These are phyloP conservation scores for Erynnis tages DNA, from an alignment of 2,888 invertebrate species.

Conservation along the genomic window DNA sequence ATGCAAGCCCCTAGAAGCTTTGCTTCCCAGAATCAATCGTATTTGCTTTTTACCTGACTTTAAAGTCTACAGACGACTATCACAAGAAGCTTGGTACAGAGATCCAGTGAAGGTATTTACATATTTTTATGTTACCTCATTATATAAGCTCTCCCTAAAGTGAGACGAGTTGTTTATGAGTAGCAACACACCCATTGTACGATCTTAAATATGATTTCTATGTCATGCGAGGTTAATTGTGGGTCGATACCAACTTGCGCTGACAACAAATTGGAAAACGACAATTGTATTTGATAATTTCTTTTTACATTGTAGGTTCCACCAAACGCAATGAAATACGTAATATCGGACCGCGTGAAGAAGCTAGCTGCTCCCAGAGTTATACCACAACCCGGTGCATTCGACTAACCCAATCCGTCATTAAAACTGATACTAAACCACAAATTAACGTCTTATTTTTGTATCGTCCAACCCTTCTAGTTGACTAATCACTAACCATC, in stretches of 20 bases:
- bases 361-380: slow-evolving; percentile 63
- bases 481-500: too few species aligned
- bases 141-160: too few species aligned
- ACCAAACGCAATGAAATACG: slow-evolving; percentile 61
- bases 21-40: slow-evolving; percentile 59
- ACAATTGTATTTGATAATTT: too few species aligned
- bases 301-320: slow-evolving; percentile 53
- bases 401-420: slow-evolving; percentile 13
- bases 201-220: too few species aligned
- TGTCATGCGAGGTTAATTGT: too few species aligned
- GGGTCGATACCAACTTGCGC: too few species aligned
- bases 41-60: slow-evolving; percentile 48
- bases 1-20: slow-evolving; percentile 45
- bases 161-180: too few species aligned
- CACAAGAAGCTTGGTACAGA: slow-evolving; percentile 64
- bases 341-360: slow-evolving; percentile 59
- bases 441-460: not conserved
- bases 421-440: slow-evolving; percentile 2
- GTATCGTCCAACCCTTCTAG: too few species aligned
- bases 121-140: not conserved
- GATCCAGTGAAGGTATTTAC: slow-evolving; percentile 61
- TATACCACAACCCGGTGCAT: slow-evolving; percentile 38
- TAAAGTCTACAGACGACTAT: slow-evolving; percentile 60
- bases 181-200: too few species aligned
- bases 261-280: too few species aligned